Percentiles rank a stretch among this genome's conserved stretches.
Conservation (phyloP, 2,888 invertebrate genomes). For the Agonopterix subpropinquella region DNA sequence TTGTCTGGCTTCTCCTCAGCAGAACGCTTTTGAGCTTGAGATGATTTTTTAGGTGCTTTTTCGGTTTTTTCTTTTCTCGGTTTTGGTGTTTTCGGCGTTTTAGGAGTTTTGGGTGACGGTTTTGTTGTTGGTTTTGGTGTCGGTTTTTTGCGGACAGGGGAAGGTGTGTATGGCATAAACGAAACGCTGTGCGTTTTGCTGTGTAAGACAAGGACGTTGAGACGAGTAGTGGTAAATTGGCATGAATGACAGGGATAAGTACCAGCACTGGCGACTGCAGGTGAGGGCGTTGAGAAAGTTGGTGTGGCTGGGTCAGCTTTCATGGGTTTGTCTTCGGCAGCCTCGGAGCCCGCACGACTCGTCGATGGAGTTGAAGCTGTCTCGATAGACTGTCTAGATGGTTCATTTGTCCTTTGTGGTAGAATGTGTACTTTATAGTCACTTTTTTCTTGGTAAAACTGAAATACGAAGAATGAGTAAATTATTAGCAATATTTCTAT, state of each 20-base stretch:
- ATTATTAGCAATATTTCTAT: no score
- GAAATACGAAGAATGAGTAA: constrained; percentile 22
- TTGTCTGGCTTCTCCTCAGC: constrained; percentile 43
- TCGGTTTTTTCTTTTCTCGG: constrained; percentile 49
- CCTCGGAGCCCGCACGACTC: constrained; percentile 33
- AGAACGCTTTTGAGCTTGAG: constrained; percentile 51
- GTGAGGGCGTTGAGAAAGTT: constrained; percentile 19
- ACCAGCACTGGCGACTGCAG: constrained; percentile 42
- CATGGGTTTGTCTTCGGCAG: constrained; percentile 20
- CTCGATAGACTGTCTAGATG: constrained; percentile 27
- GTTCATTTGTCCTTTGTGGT: constrained; percentile 71
- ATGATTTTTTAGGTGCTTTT: constrained; percentile 44
- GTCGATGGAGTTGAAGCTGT: constrained; percentile 34
- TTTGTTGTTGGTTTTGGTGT: constrained; percentile 29
- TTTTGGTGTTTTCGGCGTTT: constrained; percentile 43
- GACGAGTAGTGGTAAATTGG: constrained; percentile 78
- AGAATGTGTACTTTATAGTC: constrained; percentile 80
- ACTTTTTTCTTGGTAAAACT: constrained; percentile 53
- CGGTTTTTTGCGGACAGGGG: constrained; percentile 53
- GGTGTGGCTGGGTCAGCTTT: constrained; percentile 13
- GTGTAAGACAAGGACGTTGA: constrained; percentile 85
- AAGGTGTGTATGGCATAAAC: constrained; percentile 60
- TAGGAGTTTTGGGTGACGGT: constrained; percentile 33
- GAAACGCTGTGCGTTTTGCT: constrained; percentile 81
- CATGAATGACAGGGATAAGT: constrained; percentile 79